phyloP scores from a whole-genome alignment of 1,140 invertebrate species.

The Drosophila pandora region DNA sequence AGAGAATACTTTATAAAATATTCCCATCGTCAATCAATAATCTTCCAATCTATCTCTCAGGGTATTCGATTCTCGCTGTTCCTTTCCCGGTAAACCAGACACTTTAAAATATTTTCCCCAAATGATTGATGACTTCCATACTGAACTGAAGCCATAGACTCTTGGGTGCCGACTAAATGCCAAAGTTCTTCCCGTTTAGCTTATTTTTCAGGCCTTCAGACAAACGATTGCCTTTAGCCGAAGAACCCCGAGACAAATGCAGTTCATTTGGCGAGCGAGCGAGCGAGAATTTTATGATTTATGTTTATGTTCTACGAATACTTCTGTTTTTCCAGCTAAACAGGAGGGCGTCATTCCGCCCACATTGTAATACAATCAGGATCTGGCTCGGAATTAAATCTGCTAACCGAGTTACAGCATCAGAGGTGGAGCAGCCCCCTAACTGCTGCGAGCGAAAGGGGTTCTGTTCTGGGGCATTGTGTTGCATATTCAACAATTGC shows the following conservation, averaged over 20 bases:
- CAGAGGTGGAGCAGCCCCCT: neutral
- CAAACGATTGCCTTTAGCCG: constrained; percentile 5
- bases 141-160: neutral
- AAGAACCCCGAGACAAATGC: constrained; percentile 13
- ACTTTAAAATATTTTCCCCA: constrained; percentile 2
- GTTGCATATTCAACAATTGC: constrained; percentile 78
- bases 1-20: neutral
- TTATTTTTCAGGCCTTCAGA: neutral
- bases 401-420: constrained; percentile 50
- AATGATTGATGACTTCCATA: constrained; percentile 13
- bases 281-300: constrained; percentile 57
- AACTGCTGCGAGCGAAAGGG: neutral
- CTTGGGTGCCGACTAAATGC: constrained; percentile 4
- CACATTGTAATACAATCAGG: constrained; percentile 71
- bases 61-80: neutral
- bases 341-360: constrained; percentile 31
- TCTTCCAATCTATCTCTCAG: neutral
- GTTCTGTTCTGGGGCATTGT: constrained; percentile 45
- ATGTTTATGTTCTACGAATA: constrained; percentile 45
- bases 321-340: constrained; percentile 21
- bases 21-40: neutral
- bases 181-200: constrained; percentile 12
- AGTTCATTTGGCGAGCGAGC: constrained; percentile 45
- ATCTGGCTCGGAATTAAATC: constrained; percentile 67
- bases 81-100: neutral